Conservation (phyloP, 2,113 vertebrate species). For the Struthidea cinerea region DNA sequence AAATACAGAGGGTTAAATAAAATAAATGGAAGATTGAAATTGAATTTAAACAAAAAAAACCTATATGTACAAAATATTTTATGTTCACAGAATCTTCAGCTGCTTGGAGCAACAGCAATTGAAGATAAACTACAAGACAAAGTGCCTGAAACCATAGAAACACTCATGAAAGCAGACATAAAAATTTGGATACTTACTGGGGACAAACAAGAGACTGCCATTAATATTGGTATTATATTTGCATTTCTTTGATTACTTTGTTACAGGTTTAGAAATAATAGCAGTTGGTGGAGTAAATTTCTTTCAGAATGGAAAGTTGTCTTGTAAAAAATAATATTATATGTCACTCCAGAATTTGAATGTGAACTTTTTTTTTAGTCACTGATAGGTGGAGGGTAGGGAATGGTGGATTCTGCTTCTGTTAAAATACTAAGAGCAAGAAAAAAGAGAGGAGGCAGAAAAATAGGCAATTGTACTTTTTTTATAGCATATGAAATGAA, state of each 20-base stretch:
- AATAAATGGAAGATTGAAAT: not conserved
- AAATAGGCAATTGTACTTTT: not conserved
- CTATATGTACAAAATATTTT: not conserved
- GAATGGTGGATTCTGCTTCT: not conserved
- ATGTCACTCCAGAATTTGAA: not conserved
- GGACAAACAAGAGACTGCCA: conserved; percentile 98
- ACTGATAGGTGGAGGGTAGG: not conserved
- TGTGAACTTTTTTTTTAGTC: not conserved
- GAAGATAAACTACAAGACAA: conserved; percentile 96
- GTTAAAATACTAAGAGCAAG: not conserved
- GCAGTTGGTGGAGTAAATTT: not conserved
- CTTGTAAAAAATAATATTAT: not conserved
- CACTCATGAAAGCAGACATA: conserved; percentile 95
- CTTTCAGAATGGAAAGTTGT: not conserved
- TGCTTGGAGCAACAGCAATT: conserved; percentile 95
- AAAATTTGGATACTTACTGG: conserved; percentile 99
- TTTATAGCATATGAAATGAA: not conserved
- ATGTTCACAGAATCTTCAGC: conserved; percentile 86
- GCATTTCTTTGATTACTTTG: not conserved
- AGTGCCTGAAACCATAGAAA: conserved; percentile 97
- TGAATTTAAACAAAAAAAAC: not conserved
- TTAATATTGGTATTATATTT: conserved; percentile 87
- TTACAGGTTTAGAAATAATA: not conserved
- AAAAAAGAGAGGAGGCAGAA: not conserved
- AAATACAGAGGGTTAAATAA: not conserved